These are phyloP conservation scores for Rousettus madagascariensis DNA, from an alignment of 2,797 vertebrate species.

Conservation along the genomic window DNA sequence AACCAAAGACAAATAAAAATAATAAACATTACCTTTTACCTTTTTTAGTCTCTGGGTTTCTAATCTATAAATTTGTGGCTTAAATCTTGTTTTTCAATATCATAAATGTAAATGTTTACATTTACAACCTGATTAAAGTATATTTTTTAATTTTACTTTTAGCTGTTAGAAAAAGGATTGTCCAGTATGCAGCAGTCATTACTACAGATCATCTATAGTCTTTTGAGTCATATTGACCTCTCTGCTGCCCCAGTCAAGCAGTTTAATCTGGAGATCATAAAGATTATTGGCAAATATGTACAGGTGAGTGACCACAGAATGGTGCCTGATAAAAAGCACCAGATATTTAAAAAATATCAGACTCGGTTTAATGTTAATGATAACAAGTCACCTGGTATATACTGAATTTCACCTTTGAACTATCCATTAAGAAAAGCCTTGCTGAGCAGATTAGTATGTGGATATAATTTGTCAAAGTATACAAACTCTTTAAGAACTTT, in stretches of 20 bases:
- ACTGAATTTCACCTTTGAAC: not conserved
- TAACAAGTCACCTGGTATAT: not conserved
- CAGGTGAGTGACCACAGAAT: slow-evolving; percentile 88
- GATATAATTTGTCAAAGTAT: not conserved
- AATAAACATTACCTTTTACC: not conserved
- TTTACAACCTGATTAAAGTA: not conserved
- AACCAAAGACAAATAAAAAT: not conserved
- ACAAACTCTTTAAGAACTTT: not conserved
- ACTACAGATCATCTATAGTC: slow-evolving; percentile 97
- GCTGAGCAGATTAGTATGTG: not conserved
- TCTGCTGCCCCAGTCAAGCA: slow-evolving; percentile 96
- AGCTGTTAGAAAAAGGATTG: slow-evolving; percentile 97
- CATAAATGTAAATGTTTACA: not conserved
- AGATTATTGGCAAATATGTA: slow-evolving; percentile 98
- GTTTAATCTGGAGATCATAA: slow-evolving; percentile 99
- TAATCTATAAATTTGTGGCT: not conserved
- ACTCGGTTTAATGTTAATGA: not conserved
- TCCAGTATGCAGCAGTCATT: slow-evolving; percentile 98
- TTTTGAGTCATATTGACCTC: slow-evolving; percentile 97
- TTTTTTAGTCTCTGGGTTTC: not conserved
- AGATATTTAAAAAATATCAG: not conserved
- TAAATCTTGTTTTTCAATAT: not conserved
- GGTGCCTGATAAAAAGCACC: not conserved
- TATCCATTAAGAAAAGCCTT: not conserved
- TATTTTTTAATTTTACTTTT: slow-evolving; percentile 1